Conservation (phyloP, 1,140 invertebrate genomes). For the Drosophila arawakana region DNA sequence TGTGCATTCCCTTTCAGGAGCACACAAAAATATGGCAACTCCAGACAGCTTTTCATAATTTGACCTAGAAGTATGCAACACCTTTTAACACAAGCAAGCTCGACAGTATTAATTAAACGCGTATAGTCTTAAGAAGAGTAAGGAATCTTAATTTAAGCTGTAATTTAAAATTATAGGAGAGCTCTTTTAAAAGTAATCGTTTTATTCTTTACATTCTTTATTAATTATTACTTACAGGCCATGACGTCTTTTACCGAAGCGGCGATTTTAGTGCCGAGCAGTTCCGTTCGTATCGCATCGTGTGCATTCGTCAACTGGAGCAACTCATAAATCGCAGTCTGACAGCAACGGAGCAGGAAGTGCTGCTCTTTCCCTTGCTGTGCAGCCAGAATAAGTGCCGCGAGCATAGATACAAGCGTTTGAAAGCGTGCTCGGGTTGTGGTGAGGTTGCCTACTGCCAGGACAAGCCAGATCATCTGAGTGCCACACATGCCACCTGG, state of each 20-base stretch:
- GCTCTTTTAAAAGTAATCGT: background rate
- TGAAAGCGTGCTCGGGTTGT: conserved; percentile 86
- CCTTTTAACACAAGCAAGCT: no score
- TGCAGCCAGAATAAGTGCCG: conserved; percentile 86
- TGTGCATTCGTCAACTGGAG: conserved; percentile 87
- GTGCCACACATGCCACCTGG: conserved; percentile 85
- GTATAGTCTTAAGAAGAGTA: no score
- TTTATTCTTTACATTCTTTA: no score
- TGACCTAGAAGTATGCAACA: no score
- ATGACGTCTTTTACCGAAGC: conserved; percentile 85
- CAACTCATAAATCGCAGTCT: conserved; percentile 86
- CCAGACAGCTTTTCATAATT: no score
- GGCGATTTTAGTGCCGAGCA: conserved; percentile 86
- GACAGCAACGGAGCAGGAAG: conserved; percentile 88
- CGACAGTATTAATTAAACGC: no score
- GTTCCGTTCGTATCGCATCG: conserved; percentile 87
- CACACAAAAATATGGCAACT: no score
- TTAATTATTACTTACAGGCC: conserved; percentile 38
- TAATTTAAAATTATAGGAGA: no score
- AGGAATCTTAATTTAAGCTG: no score
- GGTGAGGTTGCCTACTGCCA: conserved; percentile 86
- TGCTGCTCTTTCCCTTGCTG: conserved; percentile 88
- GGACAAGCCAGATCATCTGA: conserved; percentile 84
- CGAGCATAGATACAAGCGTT: conserved; percentile 84
- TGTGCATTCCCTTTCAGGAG: no score